These are phyloP conservation scores for Tortricodes alternella DNA, from an alignment of 2,888 invertebrate genomes.

Conservation along the genomic window DNA sequence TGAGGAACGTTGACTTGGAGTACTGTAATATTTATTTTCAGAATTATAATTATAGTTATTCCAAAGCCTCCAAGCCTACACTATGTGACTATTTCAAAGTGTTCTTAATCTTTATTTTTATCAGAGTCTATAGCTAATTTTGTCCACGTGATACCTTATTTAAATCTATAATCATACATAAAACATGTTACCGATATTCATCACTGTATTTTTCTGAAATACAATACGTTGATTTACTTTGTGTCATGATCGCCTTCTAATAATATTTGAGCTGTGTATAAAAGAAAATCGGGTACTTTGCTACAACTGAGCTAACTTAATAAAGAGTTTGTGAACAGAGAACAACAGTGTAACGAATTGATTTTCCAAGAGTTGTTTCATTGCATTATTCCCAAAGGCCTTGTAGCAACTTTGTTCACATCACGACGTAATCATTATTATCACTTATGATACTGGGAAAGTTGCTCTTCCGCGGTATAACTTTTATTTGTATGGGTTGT, in stretches of 20 bases:
- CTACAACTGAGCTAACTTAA: conserved; percentile 36
- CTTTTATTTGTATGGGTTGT: conserved; percentile 1
- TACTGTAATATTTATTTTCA: too few species aligned
- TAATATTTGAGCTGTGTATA: conserved; percentile 32
- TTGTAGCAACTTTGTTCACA: conserved; percentile 25
- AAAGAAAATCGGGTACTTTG: conserved; percentile 36
- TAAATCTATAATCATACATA: too few species aligned
- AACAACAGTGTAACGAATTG: conserved; percentile 41
- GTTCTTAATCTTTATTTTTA: too few species aligned
- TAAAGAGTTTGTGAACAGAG: conserved; percentile 37
- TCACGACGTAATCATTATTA: conserved; percentile 24
- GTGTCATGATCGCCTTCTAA: conserved; percentile 28
- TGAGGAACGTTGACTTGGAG: too few species aligned
- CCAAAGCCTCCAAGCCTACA: too few species aligned
- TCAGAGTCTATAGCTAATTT: too few species aligned
- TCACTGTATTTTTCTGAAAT: background rate
- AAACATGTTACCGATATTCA: too few species aligned
- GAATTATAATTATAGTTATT: too few species aligned
- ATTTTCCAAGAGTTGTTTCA: conserved; percentile 39
- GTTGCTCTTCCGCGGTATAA: too few species aligned
- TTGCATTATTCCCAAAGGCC: conserved; percentile 25
- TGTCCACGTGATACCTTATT: too few species aligned
- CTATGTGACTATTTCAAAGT: too few species aligned
- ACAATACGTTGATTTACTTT: conserved; percentile 21
- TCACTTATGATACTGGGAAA: conserved; percentile 19